phyloP scores from a whole-genome alignment of 2,113 vertebrate genomes.

The Ptyas mucosa region DNA sequence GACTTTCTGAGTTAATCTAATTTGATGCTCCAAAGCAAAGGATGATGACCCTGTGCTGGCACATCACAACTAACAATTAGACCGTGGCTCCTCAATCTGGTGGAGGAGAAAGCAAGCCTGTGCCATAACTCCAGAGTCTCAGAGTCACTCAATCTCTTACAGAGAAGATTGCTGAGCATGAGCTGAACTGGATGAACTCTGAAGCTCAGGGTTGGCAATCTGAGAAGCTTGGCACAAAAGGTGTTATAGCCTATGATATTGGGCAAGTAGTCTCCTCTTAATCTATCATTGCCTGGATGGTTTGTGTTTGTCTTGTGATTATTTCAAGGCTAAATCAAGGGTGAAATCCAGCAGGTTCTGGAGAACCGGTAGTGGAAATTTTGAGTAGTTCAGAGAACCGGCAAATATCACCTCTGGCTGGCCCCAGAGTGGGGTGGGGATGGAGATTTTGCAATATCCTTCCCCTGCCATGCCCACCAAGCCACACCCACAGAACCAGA shows the following conservation, averaged over 20 bases:
- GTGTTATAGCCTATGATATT: slow-evolving; percentile 9
- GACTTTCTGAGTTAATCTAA: slow-evolving; percentile 60
- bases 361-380: too few species aligned
- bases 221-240: slow-evolving; percentile 23
- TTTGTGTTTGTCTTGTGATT: neutral
- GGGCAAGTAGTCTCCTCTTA: slow-evolving; percentile 1
- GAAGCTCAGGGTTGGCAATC: slow-evolving; percentile 31
- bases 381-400: too few species aligned
- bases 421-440: too few species aligned
- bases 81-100: slow-evolving; percentile 61
- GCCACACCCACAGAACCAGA: too few species aligned
- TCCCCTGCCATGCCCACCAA: too few species aligned
- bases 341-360: too few species aligned
- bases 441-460: too few species aligned
- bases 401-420: too few species aligned
- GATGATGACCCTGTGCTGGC: slow-evolving; percentile 60
- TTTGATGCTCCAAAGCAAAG: slow-evolving; percentile 59
- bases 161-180: slow-evolving; percentile 33
- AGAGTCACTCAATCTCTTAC: slow-evolving; percentile 35
- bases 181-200: slow-evolving; percentile 55
- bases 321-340: neutral
- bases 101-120: slow-evolving; percentile 43
- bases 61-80: slow-evolving; percentile 65
- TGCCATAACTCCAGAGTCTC: slow-evolving; percentile 63
- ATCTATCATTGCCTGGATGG: neutral